Conservation (phyloP, 1,140 invertebrate genomes). For the Drosophila ficusphila region DNA sequence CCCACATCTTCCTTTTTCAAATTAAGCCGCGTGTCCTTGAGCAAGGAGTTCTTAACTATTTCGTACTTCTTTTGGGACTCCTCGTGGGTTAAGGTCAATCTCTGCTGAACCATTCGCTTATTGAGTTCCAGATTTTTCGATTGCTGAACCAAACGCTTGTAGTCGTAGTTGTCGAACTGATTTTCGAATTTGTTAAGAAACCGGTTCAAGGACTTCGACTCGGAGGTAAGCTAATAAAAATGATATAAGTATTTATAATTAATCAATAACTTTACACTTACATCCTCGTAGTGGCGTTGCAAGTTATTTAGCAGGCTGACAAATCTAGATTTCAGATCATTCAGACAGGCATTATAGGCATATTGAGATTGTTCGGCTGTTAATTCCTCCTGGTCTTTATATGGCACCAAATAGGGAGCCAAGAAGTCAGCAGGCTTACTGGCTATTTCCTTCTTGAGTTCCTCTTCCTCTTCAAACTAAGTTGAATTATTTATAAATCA, state of each 20-base stretch:
- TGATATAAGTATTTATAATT: not conserved
- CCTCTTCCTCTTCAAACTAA: slow-evolving; percentile 82
- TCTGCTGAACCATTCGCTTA: slow-evolving; percentile 82
- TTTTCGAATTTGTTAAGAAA: slow-evolving; percentile 80
- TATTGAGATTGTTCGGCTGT: slow-evolving; percentile 78
- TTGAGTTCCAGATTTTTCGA: slow-evolving; percentile 74
- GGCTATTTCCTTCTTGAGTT: slow-evolving; percentile 72
- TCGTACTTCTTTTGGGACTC: slow-evolving; percentile 81
- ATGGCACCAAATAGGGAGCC: slow-evolving; percentile 86
- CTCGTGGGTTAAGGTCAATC: slow-evolving; percentile 72
- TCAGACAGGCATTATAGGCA: slow-evolving; percentile 85
- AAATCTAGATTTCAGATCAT: slow-evolving; percentile 86
- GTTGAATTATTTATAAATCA: slow-evolving; percentile 42
- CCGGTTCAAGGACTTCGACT: slow-evolving; percentile 70
- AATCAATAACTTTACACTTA: slow-evolving; percentile 37
- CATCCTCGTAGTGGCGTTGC: slow-evolving; percentile 85
- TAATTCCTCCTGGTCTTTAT: slow-evolving; percentile 83
- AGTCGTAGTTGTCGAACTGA: slow-evolving; percentile 80
- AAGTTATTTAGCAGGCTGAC: slow-evolving; percentile 85
- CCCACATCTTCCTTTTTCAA: slow-evolving; percentile 30
- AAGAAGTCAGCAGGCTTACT: slow-evolving; percentile 85
- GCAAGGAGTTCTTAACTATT: slow-evolving; percentile 62
- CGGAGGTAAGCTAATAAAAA: slow-evolving; percentile 60
- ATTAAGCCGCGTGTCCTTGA: slow-evolving; percentile 63
- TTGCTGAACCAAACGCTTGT: slow-evolving; percentile 71